phyloP scores from a whole-genome alignment of 2,797 vertebrate species.

The Leptatherina wallacei region DNA sequence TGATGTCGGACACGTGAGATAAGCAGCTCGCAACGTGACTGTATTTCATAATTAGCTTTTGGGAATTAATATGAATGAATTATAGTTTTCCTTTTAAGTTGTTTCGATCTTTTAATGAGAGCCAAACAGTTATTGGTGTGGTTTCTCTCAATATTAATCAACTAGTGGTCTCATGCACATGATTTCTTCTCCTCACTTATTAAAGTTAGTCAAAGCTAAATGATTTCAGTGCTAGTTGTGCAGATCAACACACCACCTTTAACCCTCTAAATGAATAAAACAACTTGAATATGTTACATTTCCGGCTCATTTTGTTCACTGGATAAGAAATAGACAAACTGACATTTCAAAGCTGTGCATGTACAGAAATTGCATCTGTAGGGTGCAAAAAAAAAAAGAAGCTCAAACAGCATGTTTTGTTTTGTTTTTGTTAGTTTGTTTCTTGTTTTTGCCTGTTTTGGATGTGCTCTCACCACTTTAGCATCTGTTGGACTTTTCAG shows the following conservation, averaged over 20 bases:
- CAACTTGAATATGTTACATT: too few species aligned
- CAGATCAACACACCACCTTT: too few species aligned
- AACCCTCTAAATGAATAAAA: too few species aligned
- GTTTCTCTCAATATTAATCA: background rate
- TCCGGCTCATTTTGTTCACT: too few species aligned
- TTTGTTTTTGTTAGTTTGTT: background rate
- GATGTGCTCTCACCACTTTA: background rate
- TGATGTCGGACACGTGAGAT: slow-evolving; percentile 3
- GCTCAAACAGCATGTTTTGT: background rate
- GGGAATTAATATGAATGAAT: background rate
- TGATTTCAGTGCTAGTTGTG: too few species aligned
- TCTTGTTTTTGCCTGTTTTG: too few species aligned
- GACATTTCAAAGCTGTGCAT: too few species aligned
- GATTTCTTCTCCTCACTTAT: background rate
- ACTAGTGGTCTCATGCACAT: background rate
- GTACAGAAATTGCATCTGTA: too few species aligned
- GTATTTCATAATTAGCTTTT: background rate
- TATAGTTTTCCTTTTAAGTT: background rate
- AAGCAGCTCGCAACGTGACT: background rate
- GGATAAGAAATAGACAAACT: too few species aligned
- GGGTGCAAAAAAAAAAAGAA: too few species aligned
- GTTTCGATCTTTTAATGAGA: background rate
- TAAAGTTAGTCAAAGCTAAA: too few species aligned
- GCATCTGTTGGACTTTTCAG: slow-evolving; percentile 65
- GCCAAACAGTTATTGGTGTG: background rate